Evolutionary conservation across 2,888 invertebrate species (phyloP).

Genomic region (Oligia strigilis): DNA sequence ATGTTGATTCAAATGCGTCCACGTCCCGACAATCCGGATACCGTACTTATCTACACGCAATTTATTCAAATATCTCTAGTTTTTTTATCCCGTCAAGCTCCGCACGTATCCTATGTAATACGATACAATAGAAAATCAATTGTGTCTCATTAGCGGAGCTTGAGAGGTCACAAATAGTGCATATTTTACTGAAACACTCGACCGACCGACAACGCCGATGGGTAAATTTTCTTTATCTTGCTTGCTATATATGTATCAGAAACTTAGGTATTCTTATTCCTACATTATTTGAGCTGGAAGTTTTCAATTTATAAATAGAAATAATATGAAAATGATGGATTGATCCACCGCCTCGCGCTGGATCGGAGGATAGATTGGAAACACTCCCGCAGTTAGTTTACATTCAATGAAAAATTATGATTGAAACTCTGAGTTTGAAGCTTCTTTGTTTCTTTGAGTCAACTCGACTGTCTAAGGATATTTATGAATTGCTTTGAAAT

Average conservation of each 20-base stretch:
- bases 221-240: constrained; percentile 19
- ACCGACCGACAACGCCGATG: constrained; percentile 7
- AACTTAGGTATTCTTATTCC: constrained; percentile 18
- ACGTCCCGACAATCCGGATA: constrained; percentile 61
- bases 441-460: constrained; percentile 59
- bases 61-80: constrained; percentile 62
- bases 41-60: constrained; percentile 64
- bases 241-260: constrained; percentile 5
- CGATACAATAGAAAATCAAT: too few species aligned
- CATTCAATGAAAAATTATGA: constrained; percentile 62
- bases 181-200: constrained; percentile 22
- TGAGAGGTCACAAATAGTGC: neutral
- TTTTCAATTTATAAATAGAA: constrained; percentile 50
- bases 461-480: constrained; percentile 50
- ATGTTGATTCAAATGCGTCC: constrained; percentile 69
- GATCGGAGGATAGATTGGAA: constrained; percentile 32
- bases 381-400: constrained; percentile 43
- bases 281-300: constrained; percentile 37
- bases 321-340: constrained; percentile 57
- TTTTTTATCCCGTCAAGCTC: constrained; percentile 18
- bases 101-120: too few species aligned
- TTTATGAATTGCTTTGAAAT: constrained; percentile 64
- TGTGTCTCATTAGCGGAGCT: too few species aligned
- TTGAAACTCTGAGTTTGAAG: constrained; percentile 58
- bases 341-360: constrained; percentile 28